Evolutionary conservation across 2,888 invertebrate genomes (phyloP).

Genomic region (Hedya salicella): DNA sequence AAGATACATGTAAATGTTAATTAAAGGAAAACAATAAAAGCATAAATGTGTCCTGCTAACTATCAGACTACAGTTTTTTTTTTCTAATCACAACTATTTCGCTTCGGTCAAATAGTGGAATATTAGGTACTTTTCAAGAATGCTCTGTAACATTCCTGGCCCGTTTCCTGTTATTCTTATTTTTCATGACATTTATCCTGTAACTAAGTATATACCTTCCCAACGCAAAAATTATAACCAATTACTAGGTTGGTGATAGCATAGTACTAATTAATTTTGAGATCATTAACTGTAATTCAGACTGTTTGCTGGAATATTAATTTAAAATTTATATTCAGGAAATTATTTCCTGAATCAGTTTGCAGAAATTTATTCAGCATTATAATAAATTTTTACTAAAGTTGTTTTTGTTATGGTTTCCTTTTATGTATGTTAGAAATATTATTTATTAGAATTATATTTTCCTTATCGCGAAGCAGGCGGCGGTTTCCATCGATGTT

Average conservation of each 20-base stretch:
- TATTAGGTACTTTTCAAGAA: constrained; percentile 2
- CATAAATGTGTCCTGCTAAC: too few relatives aligned
- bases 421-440: background rate
- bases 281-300: too few relatives aligned
- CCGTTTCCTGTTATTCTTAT: constrained; percentile 18
- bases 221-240: background rate
- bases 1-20: too few relatives aligned
- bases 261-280: background rate
- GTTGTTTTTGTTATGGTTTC: background rate
- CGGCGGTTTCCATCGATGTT: too few relatives aligned
- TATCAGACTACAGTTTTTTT: too few relatives aligned
- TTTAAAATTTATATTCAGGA: background rate
- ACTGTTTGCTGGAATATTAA: too few relatives aligned
- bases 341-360: background rate
- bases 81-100: background rate
- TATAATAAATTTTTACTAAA: background rate
- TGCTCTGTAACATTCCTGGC: background rate
- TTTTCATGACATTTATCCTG: constrained; percentile 5
- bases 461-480: background rate
- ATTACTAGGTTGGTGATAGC: background rate
- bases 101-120: background rate
- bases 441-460: background rate
- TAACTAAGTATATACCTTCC: background rate
- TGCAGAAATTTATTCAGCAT: background rate
- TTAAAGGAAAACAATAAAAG: too few relatives aligned